Base-by-base conservation (phyloP, 1,140 invertebrate genomes). In the Acromyrmex echinatior region DNA sequence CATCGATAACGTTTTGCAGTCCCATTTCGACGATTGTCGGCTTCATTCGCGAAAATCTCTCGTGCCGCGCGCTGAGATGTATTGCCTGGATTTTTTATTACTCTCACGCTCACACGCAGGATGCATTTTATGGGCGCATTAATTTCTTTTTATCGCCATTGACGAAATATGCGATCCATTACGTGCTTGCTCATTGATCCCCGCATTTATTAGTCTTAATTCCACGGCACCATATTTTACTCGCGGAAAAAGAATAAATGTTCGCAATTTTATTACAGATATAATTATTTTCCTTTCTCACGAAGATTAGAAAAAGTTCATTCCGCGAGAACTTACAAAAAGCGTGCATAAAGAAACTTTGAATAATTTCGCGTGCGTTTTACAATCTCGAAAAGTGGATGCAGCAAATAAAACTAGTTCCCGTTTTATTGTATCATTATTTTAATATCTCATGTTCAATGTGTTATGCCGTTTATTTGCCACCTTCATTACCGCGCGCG, bases 11-110 rank as follows among this genome's bases (percentile, higher is more conserved):
- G 21, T 18, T 68, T 82, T 84, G 62, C 39, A 35, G 28, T 56
- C 51, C 80, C 58, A 84, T 84, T 84, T 76, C 14, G 35, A 18
- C 66, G 66, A 58, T 71, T 65, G 39, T 18, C 56, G 80, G 80
- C 70, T 51, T 62, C 58, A 84, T 62, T 76, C 70, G 70, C 70
- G 45, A 58, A 68, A 84, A 82, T 35, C 68, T 60, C 31, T 28
- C 56, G 25, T 16, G 1, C 39, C 66, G 25, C 16, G 14, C 31
- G 10, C 68, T 16, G 80, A 79, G 21, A 74, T 49, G 68, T 62
- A 74, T 62, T 49, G 68, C 45, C 12, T 45, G 80, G 14, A 74
- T 63, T 84, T 84, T 82, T 84, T 76, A 31, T 18, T 21, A 31
- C 58, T 12, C 21, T 39, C 28, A 12, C 10, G 12, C 12, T 58